Evolutionary conservation across 1,140 invertebrate species (phyloP).

Genomic region (Nasonia longicornis): DNA sequence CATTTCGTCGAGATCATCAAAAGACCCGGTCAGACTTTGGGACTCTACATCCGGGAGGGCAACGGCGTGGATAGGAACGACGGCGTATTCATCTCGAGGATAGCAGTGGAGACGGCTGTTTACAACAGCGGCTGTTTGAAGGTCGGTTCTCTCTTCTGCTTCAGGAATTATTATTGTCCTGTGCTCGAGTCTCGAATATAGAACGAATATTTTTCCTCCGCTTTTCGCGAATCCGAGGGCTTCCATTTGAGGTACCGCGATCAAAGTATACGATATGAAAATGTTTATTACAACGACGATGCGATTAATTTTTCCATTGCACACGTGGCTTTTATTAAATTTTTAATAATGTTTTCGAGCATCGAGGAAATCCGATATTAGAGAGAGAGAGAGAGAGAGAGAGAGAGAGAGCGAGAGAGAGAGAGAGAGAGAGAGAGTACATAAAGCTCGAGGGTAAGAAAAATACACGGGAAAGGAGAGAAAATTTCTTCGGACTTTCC

Average conservation of each 20-base stretch:
- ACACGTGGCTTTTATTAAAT: neutral
- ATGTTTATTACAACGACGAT: no score
- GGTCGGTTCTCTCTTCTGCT: slow-evolving; percentile 61
- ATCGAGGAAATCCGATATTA: neutral
- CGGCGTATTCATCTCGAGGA: slow-evolving; percentile 98
- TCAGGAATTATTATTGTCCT: no score
- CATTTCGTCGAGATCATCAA: slow-evolving; percentile 99
- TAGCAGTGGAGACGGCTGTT: slow-evolving; percentile 95
- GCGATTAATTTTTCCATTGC: no score
- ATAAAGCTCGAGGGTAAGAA: neutral
- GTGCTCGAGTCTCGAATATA: no score
- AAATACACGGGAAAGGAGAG: neutral
- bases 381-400: no score
- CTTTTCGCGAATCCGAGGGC: no score
- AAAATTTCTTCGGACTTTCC: neutral
- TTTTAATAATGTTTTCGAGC: neutral
- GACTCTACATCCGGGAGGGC: slow-evolving; percentile 97
- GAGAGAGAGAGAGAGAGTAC: no score
- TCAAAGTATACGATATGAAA: no score
- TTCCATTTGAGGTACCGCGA: no score
- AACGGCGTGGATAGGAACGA: slow-evolving; percentile 93
- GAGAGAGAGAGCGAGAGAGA: no score
- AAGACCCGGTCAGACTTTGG: slow-evolving; percentile 96
- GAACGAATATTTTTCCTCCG: no score
- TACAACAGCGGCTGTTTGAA: slow-evolving; percentile 96